phyloP scores from a whole-genome alignment of 1,140 invertebrate genomes.

The Bacillus rossius region DNA sequence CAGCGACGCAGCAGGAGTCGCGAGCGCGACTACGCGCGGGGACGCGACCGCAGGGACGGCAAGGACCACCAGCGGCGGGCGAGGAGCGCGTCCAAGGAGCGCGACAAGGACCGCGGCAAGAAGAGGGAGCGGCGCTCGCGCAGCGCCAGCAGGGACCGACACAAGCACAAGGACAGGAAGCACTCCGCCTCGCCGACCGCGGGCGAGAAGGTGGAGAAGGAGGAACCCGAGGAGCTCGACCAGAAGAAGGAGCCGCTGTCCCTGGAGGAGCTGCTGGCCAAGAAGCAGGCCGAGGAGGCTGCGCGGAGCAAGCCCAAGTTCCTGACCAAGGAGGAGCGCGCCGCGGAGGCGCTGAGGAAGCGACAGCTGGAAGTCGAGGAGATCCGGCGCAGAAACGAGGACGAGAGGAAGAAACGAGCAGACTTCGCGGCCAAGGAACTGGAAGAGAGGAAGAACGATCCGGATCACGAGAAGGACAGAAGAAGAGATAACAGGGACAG shows the following conservation, averaged over 20 bases:
- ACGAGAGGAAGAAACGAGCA: slow-evolving; percentile 58
- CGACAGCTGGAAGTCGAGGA: slow-evolving; percentile 80
- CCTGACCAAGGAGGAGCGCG: slow-evolving; percentile 92
- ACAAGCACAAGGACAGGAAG: slow-evolving; percentile 13
- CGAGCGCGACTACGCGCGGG: slow-evolving; percentile 33
- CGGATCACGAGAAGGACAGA: slow-evolving; percentile 23
- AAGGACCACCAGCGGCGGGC: slow-evolving; percentile 38
- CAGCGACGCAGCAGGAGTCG: slow-evolving; percentile 19
- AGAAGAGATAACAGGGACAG: slow-evolving; percentile 25
- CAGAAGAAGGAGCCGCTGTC: slow-evolving; percentile 86
- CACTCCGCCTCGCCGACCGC: neutral
- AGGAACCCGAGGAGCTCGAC: slow-evolving; percentile 35
- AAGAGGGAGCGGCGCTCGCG: slow-evolving; percentile 21
- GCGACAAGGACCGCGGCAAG: slow-evolving; percentile 34
- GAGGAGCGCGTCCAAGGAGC: slow-evolving; percentile 38
- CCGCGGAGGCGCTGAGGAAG: slow-evolving; percentile 79
- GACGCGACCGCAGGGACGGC: slow-evolving; percentile 26
- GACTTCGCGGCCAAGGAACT: slow-evolving; percentile 53
- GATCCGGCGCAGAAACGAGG: slow-evolving; percentile 59
- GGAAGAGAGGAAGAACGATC: slow-evolving; percentile 34
- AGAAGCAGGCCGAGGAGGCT: slow-evolving; percentile 95
- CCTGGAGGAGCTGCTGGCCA: slow-evolving; percentile 91
- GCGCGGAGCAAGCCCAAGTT: slow-evolving; percentile 94
- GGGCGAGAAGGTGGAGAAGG: slow-evolving; percentile 32
- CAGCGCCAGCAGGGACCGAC: slow-evolving; percentile 25